A percentile compares a stretch with the other conserved stretches of the same genome.
These are phyloP conservation scores for Pituophis catenifer DNA, from an alignment of 2,113 vertebrate species.

Conservation along the genomic window DNA sequence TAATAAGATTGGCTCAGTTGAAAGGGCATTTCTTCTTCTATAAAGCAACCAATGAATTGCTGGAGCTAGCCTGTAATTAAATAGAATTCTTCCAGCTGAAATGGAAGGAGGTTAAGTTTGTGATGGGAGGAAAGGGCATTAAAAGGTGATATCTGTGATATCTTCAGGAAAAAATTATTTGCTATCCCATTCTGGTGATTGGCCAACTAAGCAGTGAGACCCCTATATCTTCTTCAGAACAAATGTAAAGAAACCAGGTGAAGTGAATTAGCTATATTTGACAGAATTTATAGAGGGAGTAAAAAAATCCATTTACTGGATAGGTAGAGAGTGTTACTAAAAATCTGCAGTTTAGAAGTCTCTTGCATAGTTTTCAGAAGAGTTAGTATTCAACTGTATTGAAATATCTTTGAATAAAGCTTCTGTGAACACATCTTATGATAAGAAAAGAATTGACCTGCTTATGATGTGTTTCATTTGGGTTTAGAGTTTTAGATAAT, in stretches of 20 bases:
- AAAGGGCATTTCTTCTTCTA: neutral
- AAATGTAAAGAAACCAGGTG: neutral
- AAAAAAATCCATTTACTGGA: neutral
- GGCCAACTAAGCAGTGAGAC: neutral
- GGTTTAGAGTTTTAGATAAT: slow-evolving; percentile 50
- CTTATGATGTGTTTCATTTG: slow-evolving; percentile 57
- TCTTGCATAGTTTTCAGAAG: neutral
- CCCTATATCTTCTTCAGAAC: slow-evolving; percentile 41
- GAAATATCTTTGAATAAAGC: slow-evolving; percentile 56
- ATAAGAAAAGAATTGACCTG: slow-evolving; percentile 57
- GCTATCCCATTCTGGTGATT: neutral
- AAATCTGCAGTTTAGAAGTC: neutral
- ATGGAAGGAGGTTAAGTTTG: neutral
- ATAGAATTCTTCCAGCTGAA: neutral
- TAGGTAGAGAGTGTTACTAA: neutral
- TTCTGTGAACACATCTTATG: slow-evolving; percentile 58
- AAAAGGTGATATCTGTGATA: neutral
- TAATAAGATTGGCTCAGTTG: neutral
- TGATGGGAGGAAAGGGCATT: neutral
- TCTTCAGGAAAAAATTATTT: neutral
- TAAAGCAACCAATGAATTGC: neutral
- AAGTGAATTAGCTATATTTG: neutral
- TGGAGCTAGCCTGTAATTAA: neutral
- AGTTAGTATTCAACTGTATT: slow-evolving; percentile 45
- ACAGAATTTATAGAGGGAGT: neutral